Base-by-base conservation (phyloP, 1,140 invertebrate species). In the Steinernema feltiae region DNA sequence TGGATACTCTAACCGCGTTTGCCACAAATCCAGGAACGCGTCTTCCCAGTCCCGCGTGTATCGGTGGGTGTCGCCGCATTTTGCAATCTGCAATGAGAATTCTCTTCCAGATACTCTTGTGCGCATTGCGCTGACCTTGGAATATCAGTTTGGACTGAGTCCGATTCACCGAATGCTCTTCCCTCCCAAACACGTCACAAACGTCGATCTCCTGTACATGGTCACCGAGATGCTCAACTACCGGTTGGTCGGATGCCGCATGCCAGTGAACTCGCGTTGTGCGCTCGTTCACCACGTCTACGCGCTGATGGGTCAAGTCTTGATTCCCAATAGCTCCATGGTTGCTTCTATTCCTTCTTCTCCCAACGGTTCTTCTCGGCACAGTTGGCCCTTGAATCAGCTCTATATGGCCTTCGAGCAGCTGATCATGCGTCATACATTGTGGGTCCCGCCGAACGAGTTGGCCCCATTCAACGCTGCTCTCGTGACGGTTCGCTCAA, bases 41-140 rank as follows among this genome's bases (percentile, higher is more conserved):
- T 7, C 69, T 78, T 30, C 74, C 74, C 32, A 78, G 77, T 73
- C 77, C 77, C 1, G 69, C 77, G 3, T 48, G 53, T 35, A 46
- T 77, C 46, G 77, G 74, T 77, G 30, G 7, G 35, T 15, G 72
- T 76, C 32, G 32, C 70, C 53, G 32, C 32, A 30, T n/a, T 70
- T 71, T 27, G 35, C 24, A 15, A 27, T 1, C 32, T 41, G 12
- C 46, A 69, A 32, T 46, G 69, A 69, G 30, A 70, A 70, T 2
- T 35, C 46, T n/a, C 24, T 21, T 29, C 18, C 35, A 17, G 35
- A 69, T 27, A 75, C 69, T 41, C 30, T 75, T 7, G 69, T 75
- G 1, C 24, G 70, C 0, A 70, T 70, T 2, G 74, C 70, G 0
- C 69, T 35, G 70, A 75, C 30, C 18, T 29, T 32, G 0, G 69